phyloP scores from a whole-genome alignment of 2,888 invertebrate genomes.

The Lymantria dispar region DNA sequence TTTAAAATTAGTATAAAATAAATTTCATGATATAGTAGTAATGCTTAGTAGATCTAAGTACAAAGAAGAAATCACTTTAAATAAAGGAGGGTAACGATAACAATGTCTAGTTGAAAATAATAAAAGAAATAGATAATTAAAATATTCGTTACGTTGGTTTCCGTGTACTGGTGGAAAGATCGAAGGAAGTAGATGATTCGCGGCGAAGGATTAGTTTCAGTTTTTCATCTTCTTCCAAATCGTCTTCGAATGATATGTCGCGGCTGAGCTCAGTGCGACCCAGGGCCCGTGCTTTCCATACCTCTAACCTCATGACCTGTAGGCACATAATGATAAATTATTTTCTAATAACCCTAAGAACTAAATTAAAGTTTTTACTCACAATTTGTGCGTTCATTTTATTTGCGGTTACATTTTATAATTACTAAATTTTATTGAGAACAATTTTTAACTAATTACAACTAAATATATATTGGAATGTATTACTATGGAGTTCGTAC shows the following conservation, averaged over 20 bases:
- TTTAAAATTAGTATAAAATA: too few relatives aligned
- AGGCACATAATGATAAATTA: neutral
- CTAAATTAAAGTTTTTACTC: too few relatives aligned
- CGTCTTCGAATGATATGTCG: slow-evolving; percentile 66
- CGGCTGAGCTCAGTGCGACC: slow-evolving; percentile 64
- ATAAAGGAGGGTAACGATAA: slow-evolving; percentile 8
- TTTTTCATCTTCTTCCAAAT: slow-evolving; percentile 68
- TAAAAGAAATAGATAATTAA: neutral
- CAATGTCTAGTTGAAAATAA: neutral
- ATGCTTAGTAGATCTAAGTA: too few relatives aligned
- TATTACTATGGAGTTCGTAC: too few relatives aligned
- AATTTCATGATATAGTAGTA: too few relatives aligned
- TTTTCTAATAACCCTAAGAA: too few relatives aligned
- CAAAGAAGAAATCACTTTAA: too few relatives aligned
- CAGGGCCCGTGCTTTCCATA: slow-evolving; percentile 83
- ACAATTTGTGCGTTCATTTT: too few relatives aligned
- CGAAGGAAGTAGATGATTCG: slow-evolving; percentile 65
- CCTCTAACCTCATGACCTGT: slow-evolving; percentile 89
- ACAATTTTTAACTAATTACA: too few relatives aligned
- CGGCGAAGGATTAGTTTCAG: slow-evolving; percentile 61
- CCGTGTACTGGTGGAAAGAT: slow-evolving; percentile 45
- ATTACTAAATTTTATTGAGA: too few relatives aligned
- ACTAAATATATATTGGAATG: too few relatives aligned
- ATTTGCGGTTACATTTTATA: too few relatives aligned
- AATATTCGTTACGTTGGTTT: slow-evolving; percentile 49